A percentile compares a stretch with the other conserved stretches of the same genome.
Evolutionary conservation across 2,113 vertebrate species (phyloP).

Genomic region (Uria aalge): DNA sequence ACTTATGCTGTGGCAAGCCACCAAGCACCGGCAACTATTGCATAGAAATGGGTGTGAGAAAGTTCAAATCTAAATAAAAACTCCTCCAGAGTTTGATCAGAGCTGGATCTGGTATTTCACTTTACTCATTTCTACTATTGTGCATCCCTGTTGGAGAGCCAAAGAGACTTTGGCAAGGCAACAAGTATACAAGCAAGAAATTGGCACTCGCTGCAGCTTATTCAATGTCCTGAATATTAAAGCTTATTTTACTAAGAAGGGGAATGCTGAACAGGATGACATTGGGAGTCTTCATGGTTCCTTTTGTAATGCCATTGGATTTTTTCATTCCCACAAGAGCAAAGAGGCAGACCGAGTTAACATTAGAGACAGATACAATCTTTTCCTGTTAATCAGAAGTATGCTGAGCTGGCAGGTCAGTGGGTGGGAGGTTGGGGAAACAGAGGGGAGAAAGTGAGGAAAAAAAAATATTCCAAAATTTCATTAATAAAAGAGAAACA

Average conservation of each 20-base stretch:
- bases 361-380: background rate
- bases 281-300: constrained; percentile 7
- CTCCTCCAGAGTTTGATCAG: constrained; percentile 19
- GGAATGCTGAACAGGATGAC: constrained; percentile 32
- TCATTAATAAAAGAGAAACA: background rate
- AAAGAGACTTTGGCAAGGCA: constrained; percentile 45
- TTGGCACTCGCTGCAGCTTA: background rate
- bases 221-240: constrained; percentile 36
- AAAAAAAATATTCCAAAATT: background rate
- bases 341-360: background rate
- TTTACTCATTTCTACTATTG: constrained; percentile 56
- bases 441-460: background rate
- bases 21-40: background rate
- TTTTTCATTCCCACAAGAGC: constrained; percentile 3
- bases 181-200: constrained; percentile 16
- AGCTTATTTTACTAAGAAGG: constrained; percentile 43
- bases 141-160: constrained; percentile 47
- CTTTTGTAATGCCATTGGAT: constrained; percentile 7
- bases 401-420: background rate
- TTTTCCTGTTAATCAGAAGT: background rate
- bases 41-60: constrained; percentile 45
- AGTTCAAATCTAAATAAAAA: constrained; percentile 63
- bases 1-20: background rate
- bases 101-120: constrained; percentile 49
- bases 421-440: background rate